Evolutionary conservation across 2,113 vertebrate species (phyloP).

Genomic region (Origma solitaria): DNA sequence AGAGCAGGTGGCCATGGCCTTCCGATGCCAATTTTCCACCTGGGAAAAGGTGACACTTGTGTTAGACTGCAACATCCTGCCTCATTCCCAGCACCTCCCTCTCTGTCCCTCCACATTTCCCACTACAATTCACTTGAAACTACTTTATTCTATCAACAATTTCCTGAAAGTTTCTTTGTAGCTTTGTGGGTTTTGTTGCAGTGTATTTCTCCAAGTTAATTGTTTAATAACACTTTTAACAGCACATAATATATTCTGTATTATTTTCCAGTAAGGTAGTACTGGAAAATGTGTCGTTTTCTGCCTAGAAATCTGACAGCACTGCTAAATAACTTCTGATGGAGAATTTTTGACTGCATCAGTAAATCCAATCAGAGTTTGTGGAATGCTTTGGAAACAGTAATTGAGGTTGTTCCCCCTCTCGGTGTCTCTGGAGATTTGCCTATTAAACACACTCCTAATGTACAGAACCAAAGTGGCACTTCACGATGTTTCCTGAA

Average conservation of each 20-base stretch:
- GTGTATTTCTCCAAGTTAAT: not conserved
- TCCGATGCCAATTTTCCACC: slow-evolving; percentile 84
- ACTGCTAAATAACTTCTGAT: not conserved
- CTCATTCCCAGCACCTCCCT: not conserved
- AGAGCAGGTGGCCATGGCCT: slow-evolving; percentile 84
- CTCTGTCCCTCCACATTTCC: not conserved
- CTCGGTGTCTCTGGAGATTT: not conserved
- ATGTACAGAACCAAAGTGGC: not conserved
- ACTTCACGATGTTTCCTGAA: not conserved
- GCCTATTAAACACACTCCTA: not conserved
- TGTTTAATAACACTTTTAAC: not conserved
- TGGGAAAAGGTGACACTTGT: slow-evolving; percentile 35
- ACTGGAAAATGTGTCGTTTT: not conserved
- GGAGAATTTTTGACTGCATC: not conserved
- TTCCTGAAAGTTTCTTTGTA: not conserved
- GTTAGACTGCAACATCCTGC: not conserved
- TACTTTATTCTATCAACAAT: not conserved
- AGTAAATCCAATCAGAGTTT: not conserved
- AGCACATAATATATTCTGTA: too few species aligned
- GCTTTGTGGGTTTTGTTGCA: not conserved
- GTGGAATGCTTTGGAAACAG: not conserved
- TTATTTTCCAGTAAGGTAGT: not conserved
- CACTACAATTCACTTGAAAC: not conserved
- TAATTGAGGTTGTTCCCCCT: not conserved
- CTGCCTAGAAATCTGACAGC: not conserved